Evolutionary conservation across 2,797 vertebrate genomes (phyloP), one percentile per base, ranked within the genome.

Genomic region (Enteromius trimaculatus): DNA sequence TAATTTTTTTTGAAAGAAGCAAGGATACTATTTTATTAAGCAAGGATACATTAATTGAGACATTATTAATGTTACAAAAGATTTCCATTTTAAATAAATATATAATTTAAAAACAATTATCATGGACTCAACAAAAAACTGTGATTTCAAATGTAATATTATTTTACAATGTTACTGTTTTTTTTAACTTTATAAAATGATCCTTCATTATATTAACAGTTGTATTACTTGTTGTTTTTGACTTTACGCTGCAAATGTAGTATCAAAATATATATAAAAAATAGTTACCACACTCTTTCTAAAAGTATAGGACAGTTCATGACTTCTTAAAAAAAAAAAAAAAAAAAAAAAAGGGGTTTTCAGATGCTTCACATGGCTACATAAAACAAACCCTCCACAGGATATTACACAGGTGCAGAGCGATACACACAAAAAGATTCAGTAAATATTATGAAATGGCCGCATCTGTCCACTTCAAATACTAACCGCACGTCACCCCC

Each of bases 361-460:
- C 47, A 51, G 29, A 69, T 44, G 37, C 44, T 64, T 81, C 53
- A 7, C 64, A 42, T n/a, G 37, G 44, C 64, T 42, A 44, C 68
- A n/a, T 62, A 23, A 65, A 31, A n/a, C 69, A 74, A 49, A 66
- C 5, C 65, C 11, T 42, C 5, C 31, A 51, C 29, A 70, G 55
- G 75, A 70, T 65, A 39, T 68, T 37, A 31, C 77, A 58, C 82
- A 86, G 82, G 85, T 81, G 82, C 66, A 53, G 79, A 65, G n/a
- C 2, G 37, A 81, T 84, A 84, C 49, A 77, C 51, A 76, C 53
- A 70, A 5, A 77, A 37, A n/a, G 29, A 78, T 51, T 84, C 34
- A 58, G 80, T 81, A 86, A 86, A 81, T 66, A 84, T 81, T 77
- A 70, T 55, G 51, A 80, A 42, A 49, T 31, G 3, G 14, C 42